Conservation (phyloP, 2,888 invertebrate genomes). For the Gasteruption jaculator region DNA sequence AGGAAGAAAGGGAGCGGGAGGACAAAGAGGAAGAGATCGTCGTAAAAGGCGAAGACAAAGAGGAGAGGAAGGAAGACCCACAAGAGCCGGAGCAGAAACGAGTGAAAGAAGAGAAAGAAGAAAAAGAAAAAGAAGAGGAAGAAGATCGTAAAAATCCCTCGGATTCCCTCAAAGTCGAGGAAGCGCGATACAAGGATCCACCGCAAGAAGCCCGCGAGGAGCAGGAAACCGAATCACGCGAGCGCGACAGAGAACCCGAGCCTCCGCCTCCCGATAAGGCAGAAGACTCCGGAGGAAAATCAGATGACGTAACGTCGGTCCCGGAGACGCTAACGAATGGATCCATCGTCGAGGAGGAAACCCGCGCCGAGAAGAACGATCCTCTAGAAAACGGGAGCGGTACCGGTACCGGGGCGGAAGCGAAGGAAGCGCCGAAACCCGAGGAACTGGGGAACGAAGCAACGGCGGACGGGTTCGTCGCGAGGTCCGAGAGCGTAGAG, state of each 20-base stretch:
- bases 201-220: conserved; percentile 23
- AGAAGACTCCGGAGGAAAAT: conserved; percentile 35
- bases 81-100: conserved; percentile 11
- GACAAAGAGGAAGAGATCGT: conserved; percentile 14
- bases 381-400: too few species aligned
- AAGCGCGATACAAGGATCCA: conserved; percentile 6
- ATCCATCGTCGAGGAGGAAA: conserved; percentile 23
- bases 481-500: too few species aligned
- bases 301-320: too few species aligned
- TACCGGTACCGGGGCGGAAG: conserved; percentile 9
- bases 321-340: conserved; percentile 27
- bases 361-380: conserved; percentile 11
- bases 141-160: conserved; percentile 15
- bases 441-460: conserved; percentile 1
- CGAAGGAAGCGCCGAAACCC: conserved; percentile 14
- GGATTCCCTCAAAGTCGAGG: conserved; percentile 12
- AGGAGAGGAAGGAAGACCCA: conserved; percentile 11
- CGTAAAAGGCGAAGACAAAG: conserved; percentile 9
- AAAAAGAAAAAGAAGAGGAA: conserved; percentile 10
- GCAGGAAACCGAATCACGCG: conserved; percentile 41
- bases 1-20: conserved; percentile 12
- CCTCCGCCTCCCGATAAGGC: conserved; percentile 40
- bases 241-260: conserved; percentile 46
- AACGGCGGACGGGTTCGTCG: conserved; percentile 26
- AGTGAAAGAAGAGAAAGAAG: conserved; percentile 5